Percentiles rank a stretch among this genome's conserved stretches.
Evolutionary conservation across 1,140 invertebrate species (phyloP).

Genomic region (Magallana angulata): DNA sequence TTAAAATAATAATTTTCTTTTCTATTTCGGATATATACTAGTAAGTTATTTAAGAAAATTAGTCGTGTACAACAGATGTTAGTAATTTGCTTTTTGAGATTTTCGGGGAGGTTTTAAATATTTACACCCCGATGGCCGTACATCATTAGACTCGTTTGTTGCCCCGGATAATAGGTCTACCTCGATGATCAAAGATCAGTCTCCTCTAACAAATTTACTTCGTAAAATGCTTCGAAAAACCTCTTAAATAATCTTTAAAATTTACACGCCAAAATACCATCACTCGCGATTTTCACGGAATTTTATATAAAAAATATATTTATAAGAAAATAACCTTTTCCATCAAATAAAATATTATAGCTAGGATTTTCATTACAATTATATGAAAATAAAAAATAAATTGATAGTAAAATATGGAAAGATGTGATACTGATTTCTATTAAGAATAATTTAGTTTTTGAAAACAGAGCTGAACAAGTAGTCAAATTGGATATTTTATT

Average conservation of each 20-base stretch:
- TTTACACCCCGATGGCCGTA: not conserved
- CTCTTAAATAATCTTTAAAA: not conserved
- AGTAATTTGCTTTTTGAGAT: not conserved
- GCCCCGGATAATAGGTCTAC: not conserved
- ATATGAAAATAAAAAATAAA: too few species aligned
- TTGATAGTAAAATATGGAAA: too few species aligned
- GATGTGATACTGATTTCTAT: too few species aligned
- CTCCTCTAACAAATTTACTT: slow-evolving; percentile 1
- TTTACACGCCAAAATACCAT: too few species aligned
- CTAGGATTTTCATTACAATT: too few species aligned
- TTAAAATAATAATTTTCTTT: too few species aligned
- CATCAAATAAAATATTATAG: too few species aligned
- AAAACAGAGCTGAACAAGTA: not conserved
- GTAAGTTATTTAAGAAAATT: not conserved
- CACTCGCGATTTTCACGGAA: too few species aligned
- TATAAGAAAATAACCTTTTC: too few species aligned
- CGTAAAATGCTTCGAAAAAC: slow-evolving; percentile 23
- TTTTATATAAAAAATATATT: too few species aligned
- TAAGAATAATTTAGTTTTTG: not conserved
- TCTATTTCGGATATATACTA: too few species aligned
- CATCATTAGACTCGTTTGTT: not conserved
- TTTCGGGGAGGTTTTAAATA: not conserved
- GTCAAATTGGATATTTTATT: not conserved
- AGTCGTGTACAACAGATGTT: not conserved
- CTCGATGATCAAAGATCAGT: not conserved